These are phyloP conservation scores for Nesometra sesokonis DNA, from an alignment of 35 echinoderm and acorn worm species.

Conservation along the genomic window DNA sequence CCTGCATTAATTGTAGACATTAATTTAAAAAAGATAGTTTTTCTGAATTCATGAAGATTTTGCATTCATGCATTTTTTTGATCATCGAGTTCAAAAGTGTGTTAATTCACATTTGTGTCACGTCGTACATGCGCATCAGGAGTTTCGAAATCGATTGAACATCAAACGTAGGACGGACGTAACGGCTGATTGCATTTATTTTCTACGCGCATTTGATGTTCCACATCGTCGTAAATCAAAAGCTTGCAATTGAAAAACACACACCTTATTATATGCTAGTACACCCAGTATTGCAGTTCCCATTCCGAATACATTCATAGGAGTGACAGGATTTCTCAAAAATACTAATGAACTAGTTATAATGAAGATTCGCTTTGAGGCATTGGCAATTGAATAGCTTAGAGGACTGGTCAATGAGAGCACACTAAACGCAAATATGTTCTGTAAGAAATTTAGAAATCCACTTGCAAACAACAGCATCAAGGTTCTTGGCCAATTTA, in stretches of 20 bases:
- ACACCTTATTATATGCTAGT: conserved; percentile 76
- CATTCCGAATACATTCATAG: conserved; percentile 78
- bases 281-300: conserved; percentile 78
- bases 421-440: conserved; percentile 96
- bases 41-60: no score
- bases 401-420: conserved; percentile 69
- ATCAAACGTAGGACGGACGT: no score
- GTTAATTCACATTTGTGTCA: no score
- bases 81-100: no score
- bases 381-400: conserved; percentile 96
- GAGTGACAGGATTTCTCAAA: conserved; percentile 81
- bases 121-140: no score
- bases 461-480: conserved; percentile 64
- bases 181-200: no score
- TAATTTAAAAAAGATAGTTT: no score
- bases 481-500: conserved; percentile 42
- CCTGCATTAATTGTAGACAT: no score
- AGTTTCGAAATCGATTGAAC: no score
- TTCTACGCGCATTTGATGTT: no score
- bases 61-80: no score
- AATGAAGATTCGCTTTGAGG: conserved; percentile 75
- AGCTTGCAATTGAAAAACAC: background rate
- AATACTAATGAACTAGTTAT: conserved; percentile 72
- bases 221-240: no score
- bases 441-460: conserved; percentile 90